These are phyloP conservation scores for Ataeniobius toweri DNA, from an alignment of 2,797 vertebrate genomes.

Conservation along the genomic window DNA sequence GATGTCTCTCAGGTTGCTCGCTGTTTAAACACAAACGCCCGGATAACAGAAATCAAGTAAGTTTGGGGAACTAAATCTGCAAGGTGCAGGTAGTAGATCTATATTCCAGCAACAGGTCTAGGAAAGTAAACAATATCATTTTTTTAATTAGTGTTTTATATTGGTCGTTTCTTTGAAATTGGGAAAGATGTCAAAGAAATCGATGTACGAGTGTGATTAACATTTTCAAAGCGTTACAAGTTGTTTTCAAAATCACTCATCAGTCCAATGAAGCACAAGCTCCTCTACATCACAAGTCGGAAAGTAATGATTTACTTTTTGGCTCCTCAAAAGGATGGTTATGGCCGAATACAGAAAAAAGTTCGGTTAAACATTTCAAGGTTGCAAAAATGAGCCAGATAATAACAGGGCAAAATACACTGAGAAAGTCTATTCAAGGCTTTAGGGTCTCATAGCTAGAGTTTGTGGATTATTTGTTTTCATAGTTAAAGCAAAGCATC, in stretches of 20 bases:
- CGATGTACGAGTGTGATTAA: constrained; percentile 1
- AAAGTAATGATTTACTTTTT: constrained; percentile 9
- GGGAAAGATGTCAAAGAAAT: not conserved
- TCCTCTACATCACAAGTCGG: not conserved
- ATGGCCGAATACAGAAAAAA: constrained; percentile 4
- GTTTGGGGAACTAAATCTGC: constrained; percentile 1
- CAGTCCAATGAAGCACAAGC: constrained; percentile 1
- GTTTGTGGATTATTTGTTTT: constrained; percentile 10
- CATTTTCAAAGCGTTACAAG: constrained; percentile 19
- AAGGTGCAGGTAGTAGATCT: constrained; percentile 11
- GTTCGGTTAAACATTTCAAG: not conserved
- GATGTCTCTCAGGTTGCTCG: constrained; percentile 40
- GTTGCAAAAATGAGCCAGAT: constrained; percentile 2
- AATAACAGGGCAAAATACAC: constrained; percentile 7
- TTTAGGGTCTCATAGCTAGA: constrained; percentile 19
- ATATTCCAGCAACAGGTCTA: constrained; percentile 11
- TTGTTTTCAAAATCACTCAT: not conserved
- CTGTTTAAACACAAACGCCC: constrained; percentile 48
- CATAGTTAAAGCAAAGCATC: constrained; percentile 21
- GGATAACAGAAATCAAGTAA: constrained; percentile 46
- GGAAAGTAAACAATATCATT: constrained; percentile 9
- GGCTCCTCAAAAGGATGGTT: constrained; percentile 12
- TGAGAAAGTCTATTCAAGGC: not conserved
- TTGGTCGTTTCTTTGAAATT: not conserved
- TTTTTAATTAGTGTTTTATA: constrained; percentile 35